These are phyloP conservation scores for Andinoacara biseriatus DNA, from an alignment of 2,113 vertebrate species.

Conservation along the genomic window DNA sequence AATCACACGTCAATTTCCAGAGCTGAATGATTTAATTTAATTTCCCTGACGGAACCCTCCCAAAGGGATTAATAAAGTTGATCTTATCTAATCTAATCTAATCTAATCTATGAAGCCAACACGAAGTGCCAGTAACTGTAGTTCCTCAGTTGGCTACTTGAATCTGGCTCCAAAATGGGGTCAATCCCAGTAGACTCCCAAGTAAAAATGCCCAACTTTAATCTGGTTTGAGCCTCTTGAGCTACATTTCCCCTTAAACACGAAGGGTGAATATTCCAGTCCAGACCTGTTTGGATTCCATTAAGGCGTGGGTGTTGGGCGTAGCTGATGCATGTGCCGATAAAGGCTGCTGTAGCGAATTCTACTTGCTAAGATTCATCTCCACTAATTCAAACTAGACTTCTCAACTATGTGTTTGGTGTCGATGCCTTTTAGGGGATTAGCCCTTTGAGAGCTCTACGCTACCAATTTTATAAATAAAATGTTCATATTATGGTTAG, in stretches of 20 bases:
- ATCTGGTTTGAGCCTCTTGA: background rate
- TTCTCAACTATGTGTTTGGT: background rate
- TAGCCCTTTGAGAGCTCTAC: background rate
- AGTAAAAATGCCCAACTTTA: background rate
- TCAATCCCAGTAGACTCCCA: background rate
- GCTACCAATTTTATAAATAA: no score
- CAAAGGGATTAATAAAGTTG: no score
- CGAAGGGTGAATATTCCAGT: no score
- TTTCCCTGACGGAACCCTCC: no score
- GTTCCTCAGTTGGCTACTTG: background rate
- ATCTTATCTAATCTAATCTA: no score
- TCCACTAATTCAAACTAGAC: background rate
- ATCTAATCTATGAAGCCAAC: background rate
- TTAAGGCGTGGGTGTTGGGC: background rate
- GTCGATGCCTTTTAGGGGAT: background rate
- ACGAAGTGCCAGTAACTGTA: background rate
- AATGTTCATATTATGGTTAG: no score
- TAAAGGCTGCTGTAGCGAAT: background rate
- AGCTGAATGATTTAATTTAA: background rate
- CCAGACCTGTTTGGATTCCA: background rate
- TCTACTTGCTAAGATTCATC: background rate
- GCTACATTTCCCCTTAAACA: background rate
- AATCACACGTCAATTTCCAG: background rate
- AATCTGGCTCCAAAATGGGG: background rate
- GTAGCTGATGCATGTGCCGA: background rate